Evolutionary conservation across 1,140 invertebrate species (phyloP).

Genomic region (Planococcus citri): DNA sequence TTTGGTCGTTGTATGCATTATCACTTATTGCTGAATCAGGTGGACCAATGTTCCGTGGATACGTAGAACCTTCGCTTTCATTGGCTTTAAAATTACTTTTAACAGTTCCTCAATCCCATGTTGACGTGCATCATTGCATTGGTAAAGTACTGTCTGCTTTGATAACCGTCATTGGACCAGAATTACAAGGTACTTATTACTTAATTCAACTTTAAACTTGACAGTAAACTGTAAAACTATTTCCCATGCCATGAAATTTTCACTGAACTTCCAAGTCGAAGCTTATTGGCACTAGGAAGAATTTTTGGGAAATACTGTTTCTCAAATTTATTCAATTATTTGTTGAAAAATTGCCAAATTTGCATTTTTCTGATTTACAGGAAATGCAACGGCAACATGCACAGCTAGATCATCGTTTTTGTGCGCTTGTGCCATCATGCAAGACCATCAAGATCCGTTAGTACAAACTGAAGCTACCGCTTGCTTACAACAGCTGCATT

Average conservation of each 20-base stretch:
- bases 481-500: slow-evolving; percentile 91
- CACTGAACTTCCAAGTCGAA: too few relatives aligned
- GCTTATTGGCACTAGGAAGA: too few relatives aligned
- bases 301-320: too few relatives aligned
- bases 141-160: slow-evolving; percentile 85
- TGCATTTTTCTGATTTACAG: slow-evolving; percentile 30
- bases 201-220: too few relatives aligned
- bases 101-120: slow-evolving; percentile 72
- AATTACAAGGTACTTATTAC: slow-evolving; percentile 66
- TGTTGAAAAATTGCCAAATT: too few relatives aligned
- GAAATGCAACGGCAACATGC: slow-evolving; percentile 52
- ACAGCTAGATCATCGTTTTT: slow-evolving; percentile 65
- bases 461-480: slow-evolving; percentile 92
- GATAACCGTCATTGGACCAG: slow-evolving; percentile 95
- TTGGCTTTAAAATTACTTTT: slow-evolving; percentile 79
- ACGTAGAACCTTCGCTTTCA: slow-evolving; percentile 86
- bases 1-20: slow-evolving; percentile 92
- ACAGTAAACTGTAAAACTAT: too few relatives aligned
- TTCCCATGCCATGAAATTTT: too few relatives aligned
- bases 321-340: too few relatives aligned
- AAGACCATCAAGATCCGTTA: slow-evolving; percentile 74
- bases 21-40: slow-evolving; percentile 93
- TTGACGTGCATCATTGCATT: slow-evolving; percentile 89
- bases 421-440: slow-evolving; percentile 83
- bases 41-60: slow-evolving; percentile 94